phyloP scores from a whole-genome alignment of 1,140 invertebrate genomes.

The Choristoneura fumiferana region DNA sequence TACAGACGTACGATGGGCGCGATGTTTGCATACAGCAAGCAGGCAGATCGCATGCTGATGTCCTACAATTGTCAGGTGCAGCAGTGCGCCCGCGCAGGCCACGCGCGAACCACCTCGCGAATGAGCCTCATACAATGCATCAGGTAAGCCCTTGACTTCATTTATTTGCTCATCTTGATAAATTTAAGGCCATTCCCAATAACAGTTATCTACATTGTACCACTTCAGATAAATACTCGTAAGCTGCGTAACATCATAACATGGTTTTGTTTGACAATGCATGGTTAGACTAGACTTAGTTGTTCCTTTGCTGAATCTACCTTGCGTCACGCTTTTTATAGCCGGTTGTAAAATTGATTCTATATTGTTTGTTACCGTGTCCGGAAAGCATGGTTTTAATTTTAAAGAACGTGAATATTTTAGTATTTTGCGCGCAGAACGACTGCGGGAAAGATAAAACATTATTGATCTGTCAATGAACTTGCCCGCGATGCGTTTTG shows the following conservation, averaged over 20 bases:
- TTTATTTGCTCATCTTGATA: conserved; percentile 1
- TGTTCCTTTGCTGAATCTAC: neutral
- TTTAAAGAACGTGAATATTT: no score
- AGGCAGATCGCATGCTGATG: conserved; percentile 74
- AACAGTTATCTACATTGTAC: conserved; percentile 1
- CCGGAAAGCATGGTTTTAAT: no score
- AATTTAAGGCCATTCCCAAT: conserved; percentile 12
- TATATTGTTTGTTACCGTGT: no score
- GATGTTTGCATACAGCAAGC: conserved; percentile 75
- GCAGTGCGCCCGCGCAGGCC: conserved; percentile 64
- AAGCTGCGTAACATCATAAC: neutral
- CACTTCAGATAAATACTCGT: neutral
- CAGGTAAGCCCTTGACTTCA: conserved; percentile 47
- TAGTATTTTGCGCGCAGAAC: neutral
- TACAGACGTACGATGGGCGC: conserved; percentile 75
- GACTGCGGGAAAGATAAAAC: neutral
- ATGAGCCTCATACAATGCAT: conserved; percentile 74
- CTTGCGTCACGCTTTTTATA: no score
- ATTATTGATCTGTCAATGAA: neutral
- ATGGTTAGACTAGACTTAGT: neutral
- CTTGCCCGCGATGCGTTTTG: neutral
- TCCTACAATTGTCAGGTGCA: conserved; percentile 76
- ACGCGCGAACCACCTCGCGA: conserved; percentile 53
- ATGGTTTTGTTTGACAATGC: conserved; percentile 9
- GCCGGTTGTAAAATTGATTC: no score